Conservation (phyloP, 1,140 invertebrate genomes). For the Armadillidium nasatum region DNA sequence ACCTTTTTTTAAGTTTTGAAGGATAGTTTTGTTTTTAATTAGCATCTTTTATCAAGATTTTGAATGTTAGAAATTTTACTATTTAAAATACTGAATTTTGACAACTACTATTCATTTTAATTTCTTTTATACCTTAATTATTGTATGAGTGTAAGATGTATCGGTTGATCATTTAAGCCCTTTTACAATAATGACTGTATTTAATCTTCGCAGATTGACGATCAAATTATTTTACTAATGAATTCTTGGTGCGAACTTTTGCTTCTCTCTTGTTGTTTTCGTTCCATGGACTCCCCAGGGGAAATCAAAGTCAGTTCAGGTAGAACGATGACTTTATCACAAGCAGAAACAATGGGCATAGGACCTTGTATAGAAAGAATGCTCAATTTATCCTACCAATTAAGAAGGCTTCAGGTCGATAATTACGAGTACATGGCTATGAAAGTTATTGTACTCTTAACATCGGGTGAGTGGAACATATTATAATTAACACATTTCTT, state of each 20-base stretch:
- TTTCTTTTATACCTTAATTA: no score
- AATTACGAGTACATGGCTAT: slow-evolving; percentile 94
- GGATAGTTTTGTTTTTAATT: no score
- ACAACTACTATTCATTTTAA: no score
- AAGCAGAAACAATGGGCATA: slow-evolving; percentile 60
- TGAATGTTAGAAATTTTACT: no score
- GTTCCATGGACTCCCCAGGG: slow-evolving; percentile 76
- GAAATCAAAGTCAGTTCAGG: slow-evolving; percentile 73
- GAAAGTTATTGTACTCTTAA: slow-evolving; percentile 85
- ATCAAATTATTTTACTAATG: slow-evolving; percentile 92
- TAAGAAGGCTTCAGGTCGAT: slow-evolving; percentile 83
- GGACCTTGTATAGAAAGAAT: slow-evolving; percentile 85
- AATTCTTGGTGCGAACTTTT: slow-evolving; percentile 96
- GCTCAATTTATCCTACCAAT: slow-evolving; percentile 88
- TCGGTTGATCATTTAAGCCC: no score
- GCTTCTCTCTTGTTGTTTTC: slow-evolving; percentile 85
- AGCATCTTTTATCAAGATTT: no score
- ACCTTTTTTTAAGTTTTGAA: no score
- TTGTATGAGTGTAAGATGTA: no score
- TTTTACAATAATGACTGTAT: no score
- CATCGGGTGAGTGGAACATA: slow-evolving; percentile 65
- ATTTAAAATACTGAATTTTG: no score
- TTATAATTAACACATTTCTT: slow-evolving; percentile 17
- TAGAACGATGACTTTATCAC: slow-evolving; percentile 44
- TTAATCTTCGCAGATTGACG: slow-evolving; percentile 69